Evolutionary conservation across 2,113 vertebrate genomes (phyloP), one percentile per base, ranked within the genome.

Genomic region (Dromaius novaehollandiae): DNA sequence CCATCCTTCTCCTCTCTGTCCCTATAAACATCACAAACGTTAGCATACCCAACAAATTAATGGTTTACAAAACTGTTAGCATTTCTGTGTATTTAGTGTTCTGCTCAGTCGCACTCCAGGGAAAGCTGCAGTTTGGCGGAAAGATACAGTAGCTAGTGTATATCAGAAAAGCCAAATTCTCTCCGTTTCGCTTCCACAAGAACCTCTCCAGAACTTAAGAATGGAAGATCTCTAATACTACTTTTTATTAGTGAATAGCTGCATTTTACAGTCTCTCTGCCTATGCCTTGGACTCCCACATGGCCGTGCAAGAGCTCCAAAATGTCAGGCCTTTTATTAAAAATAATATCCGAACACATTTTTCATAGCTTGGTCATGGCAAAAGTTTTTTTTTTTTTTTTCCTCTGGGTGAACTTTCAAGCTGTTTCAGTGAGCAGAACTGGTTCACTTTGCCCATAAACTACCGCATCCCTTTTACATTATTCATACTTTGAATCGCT

Each of bases 401-500:
- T 75, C 48, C 83, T 75, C 48, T n/a, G 34, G 14, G 71, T 80
- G 91, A 96, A 82, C 86, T 38, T 88, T 16, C 69, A 93, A 53
- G 28, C 46, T 55, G 58, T 51, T 95, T 63, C 92, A 87, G 70
- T 6, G 34, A 87, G 87, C 78, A 89, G 84, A 89, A 74, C 60
- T 32, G 48, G 26, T 55, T 95, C 78, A 5, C 13, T 66, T 91
- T 44, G 73, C 79, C 36, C 89, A 89, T 46, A 51, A 69, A 69
- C 74, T 24, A 64, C 74, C 1, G 6, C 89, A 34, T 58, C 58
- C 66, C 81, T 95, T 76, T 87, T 96, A 48, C 94, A 95, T 97
- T 95, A 95, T 95, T 96, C 93, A 94, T 96, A 24, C 18, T 11
- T 87, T 44, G 38, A 92, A 81, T 46, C 70, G 91, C 83, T 89